Percentiles rank a stretch among this genome's conserved stretches.
phyloP scores from a whole-genome alignment of 37 sponge, comb jelly and placozoan species.

The Lycopodina hypogea region DNA sequence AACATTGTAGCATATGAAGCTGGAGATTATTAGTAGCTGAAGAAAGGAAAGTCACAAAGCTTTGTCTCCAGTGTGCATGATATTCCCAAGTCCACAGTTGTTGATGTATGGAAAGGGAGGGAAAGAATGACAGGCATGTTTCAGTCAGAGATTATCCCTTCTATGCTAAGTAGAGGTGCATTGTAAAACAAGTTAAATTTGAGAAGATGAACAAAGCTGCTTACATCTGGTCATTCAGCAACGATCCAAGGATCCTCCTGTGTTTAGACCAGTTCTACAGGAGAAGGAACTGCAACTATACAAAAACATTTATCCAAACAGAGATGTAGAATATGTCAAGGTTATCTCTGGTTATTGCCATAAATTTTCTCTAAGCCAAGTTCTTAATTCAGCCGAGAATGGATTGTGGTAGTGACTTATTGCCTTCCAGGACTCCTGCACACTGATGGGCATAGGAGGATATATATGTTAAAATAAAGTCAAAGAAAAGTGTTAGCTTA shows the following conservation, averaged over 20 bases:
- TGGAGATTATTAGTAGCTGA: slow-evolving; percentile 2
- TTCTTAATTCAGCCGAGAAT: slow-evolving; percentile 3
- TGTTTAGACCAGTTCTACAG: not conserved
- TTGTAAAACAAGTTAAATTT: not conserved
- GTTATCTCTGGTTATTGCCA: not conserved
- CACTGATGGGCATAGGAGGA: not conserved
- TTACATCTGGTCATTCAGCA: slow-evolving; percentile 8
- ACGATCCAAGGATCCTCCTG: slow-evolving; percentile 2
- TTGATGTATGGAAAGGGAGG: not conserved
- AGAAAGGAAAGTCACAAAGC: not conserved
- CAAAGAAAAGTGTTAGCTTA: too few relatives aligned
- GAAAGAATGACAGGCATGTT: slow-evolving; percentile 1
- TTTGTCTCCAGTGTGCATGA: not conserved
- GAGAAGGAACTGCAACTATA: slow-evolving; percentile 4
- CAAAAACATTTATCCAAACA: not conserved
- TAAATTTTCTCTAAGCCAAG: not conserved
- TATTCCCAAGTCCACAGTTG: not conserved
- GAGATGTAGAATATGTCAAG: not conserved
- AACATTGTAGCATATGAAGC: not conserved
- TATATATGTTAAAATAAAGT: not conserved
- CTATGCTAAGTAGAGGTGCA: not conserved
- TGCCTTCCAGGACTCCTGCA: slow-evolving; percentile 1
- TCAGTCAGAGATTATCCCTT: not conserved
- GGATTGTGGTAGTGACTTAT: slow-evolving; percentile 2
- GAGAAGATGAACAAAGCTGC: slow-evolving; percentile 4